Evolutionary conservation across 2,113 vertebrate genomes (phyloP).

Genomic region (Sceloporus tristichus): DNA sequence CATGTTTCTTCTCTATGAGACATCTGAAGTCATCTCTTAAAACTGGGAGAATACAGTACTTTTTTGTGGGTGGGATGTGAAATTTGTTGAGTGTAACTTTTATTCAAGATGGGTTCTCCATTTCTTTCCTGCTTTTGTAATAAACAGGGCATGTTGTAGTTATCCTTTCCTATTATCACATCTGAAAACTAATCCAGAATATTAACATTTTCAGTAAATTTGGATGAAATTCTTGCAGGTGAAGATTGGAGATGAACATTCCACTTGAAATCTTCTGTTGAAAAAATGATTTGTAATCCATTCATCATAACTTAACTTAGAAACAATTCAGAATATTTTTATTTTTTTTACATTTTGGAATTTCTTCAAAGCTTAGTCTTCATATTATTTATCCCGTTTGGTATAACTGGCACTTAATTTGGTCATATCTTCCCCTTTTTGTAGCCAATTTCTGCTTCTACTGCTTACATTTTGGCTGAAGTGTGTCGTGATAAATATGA

Average conservation of each 20-base stretch:
- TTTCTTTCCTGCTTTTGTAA: no score
- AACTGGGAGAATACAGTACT: no score
- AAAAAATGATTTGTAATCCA: not conserved
- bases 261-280: not conserved
- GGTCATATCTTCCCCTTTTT: conserved; percentile 21
- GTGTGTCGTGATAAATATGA: conserved; percentile 93
- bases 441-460: conserved; percentile 94
- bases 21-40: no score
- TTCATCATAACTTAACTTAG: not conserved
- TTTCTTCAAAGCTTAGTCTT: not conserved
- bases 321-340: not conserved
- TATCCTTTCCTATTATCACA: not conserved
- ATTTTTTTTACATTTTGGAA: not conserved
- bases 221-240: not conserved
- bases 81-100: not conserved
- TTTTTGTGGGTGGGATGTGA: no score
- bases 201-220: not conserved
- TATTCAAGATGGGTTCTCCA: not conserved
- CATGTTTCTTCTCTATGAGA: no score
- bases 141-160: not conserved
- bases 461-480: conserved; percentile 94
- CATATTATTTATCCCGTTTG: not conserved
- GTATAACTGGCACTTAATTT: not conserved
- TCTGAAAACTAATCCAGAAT: not conserved
- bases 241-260: not conserved